phyloP scores from a whole-genome alignment of 2,888 invertebrate species.

The Pseudococcus viburni region DNA sequence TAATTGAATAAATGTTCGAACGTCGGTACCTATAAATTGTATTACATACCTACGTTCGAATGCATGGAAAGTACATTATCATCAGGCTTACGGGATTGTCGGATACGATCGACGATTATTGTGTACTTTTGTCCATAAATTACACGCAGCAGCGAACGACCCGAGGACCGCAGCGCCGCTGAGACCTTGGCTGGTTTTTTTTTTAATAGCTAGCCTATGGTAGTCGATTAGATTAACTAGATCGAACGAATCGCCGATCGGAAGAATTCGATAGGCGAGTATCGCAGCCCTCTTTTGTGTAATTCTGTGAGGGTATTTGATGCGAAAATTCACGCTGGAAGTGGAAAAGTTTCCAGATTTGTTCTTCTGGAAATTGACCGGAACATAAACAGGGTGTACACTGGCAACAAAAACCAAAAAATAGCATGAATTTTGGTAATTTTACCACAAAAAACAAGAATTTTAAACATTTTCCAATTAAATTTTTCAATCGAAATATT shows the following conservation, averaged over 20 bases:
- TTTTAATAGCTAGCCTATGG: neutral
- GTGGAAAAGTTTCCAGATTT: no score
- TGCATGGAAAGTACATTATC: conserved; percentile 23
- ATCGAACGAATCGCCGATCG: neutral
- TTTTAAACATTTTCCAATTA: no score
- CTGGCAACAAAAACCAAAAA: no score
- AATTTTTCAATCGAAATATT: no score
- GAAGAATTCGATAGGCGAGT: neutral
- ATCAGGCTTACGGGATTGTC: neutral
- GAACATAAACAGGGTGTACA: no score
- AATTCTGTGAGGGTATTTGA: no score
- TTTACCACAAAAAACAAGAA: no score
- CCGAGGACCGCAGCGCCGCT: neutral
- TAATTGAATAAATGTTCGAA: neutral
- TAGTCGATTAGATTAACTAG: neutral
- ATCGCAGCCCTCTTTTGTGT: no score
- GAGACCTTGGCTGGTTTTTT: neutral
- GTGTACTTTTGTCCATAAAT: neutral
- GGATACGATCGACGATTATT: neutral
- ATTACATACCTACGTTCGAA: neutral
- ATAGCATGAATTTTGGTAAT: no score
- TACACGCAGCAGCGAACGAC: neutral
- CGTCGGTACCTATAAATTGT: neutral
- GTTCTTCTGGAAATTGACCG: no score
- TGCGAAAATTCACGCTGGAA: no score